Conservation (phyloP, 2,797 vertebrate species). For the Eulemur coronatus region DNA sequence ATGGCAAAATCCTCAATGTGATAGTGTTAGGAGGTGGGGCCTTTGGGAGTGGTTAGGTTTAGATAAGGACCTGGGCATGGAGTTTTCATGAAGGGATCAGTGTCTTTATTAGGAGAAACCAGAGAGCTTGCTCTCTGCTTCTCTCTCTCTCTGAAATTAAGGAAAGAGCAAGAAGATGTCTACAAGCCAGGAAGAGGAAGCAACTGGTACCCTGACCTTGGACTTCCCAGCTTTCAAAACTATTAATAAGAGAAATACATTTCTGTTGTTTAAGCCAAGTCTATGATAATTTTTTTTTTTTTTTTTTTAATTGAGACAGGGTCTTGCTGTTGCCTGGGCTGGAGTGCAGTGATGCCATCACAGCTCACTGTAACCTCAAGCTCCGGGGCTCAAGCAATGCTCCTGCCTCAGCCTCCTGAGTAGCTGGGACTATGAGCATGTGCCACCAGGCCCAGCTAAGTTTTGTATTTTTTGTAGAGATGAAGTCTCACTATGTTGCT, state of each 20-base stretch:
- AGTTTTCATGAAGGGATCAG: neutral
- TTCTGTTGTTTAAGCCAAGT: neutral
- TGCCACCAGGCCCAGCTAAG: neutral
- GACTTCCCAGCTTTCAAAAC: neutral
- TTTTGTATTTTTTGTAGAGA: neutral
- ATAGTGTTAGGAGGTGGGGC: too few species aligned
- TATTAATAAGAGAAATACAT: neutral
- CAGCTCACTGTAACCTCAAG: neutral
- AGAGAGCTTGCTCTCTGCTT: neutral
- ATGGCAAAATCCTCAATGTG: neutral
- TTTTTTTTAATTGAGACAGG: neutral
- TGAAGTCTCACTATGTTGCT: neutral
- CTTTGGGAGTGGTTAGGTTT: neutral
- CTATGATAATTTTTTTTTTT: neutral
- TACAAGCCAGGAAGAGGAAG: neutral
- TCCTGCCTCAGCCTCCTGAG: neutral
- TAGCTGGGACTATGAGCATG: neutral
- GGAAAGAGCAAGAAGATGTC: neutral
- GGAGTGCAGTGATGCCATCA: neutral
- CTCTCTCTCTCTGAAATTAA: neutral
- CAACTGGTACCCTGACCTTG: neutral
- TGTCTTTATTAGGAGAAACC: neutral
- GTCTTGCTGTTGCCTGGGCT: neutral
- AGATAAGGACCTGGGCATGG: neutral
- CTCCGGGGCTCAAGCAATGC: neutral